These are phyloP conservation scores for Andrena bicolor DNA, from an alignment of 2,888 invertebrate genomes.

Conservation along the genomic window DNA sequence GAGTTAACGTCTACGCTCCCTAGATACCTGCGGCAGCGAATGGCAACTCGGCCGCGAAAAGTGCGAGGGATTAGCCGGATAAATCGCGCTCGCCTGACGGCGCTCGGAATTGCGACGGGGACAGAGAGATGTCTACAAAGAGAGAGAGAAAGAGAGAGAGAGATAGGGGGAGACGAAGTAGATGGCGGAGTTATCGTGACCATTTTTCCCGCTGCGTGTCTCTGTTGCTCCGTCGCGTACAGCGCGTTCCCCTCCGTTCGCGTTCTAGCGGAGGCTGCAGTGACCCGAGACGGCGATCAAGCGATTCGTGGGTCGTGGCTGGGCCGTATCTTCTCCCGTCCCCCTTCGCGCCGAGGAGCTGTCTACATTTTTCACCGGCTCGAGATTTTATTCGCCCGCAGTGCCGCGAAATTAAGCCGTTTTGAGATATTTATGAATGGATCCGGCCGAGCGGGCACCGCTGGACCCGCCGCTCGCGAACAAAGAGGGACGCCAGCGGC, in stretches of 20 bases:
- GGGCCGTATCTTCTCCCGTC: slow-evolving; percentile 74
- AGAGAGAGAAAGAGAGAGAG: neutral
- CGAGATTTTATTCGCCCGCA: slow-evolving; percentile 82
- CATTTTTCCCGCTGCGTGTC: slow-evolving; percentile 73
- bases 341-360: slow-evolving; percentile 66
- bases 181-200: slow-evolving; percentile 73
- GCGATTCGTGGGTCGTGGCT: slow-evolving; percentile 79
- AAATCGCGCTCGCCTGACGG: slow-evolving; percentile 63
- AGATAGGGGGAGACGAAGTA: neutral
- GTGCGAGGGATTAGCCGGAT: slow-evolving; percentile 69
- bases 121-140: slow-evolving; percentile 36
- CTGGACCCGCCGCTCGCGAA: slow-evolving; percentile 67
- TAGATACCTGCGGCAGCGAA: slow-evolving; percentile 36
- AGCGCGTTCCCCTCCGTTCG: slow-evolving; percentile 31
- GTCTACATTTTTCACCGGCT: slow-evolving; percentile 83
- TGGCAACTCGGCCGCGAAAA: slow-evolving; percentile 55
- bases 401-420: slow-evolving; percentile 84
- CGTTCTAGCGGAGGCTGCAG: slow-evolving; percentile 67
- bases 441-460: slow-evolving; percentile 72
- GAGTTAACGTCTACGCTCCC: slow-evolving; percentile 16
- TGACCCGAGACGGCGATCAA: slow-evolving; percentile 80
- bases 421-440: slow-evolving; percentile 85
- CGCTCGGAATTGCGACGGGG: slow-evolving; percentile 64
- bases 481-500: slow-evolving; percentile 71
- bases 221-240: slow-evolving; percentile 50